These are phyloP conservation scores for Delphinus delphis DNA, from an alignment of 2,113 vertebrate species.

Conservation along the genomic window DNA sequence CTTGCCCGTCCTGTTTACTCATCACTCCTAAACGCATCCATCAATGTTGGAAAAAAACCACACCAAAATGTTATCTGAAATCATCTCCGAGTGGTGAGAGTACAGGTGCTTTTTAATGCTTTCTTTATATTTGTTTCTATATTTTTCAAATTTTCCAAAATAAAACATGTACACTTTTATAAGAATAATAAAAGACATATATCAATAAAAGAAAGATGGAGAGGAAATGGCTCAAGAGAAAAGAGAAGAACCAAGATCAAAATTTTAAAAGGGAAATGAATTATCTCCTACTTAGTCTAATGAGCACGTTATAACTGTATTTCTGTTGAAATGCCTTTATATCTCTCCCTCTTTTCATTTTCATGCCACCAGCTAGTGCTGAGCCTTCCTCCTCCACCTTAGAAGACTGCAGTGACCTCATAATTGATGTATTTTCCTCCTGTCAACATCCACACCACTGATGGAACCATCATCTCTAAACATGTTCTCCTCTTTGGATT, in stretches of 20 bases:
- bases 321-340: background rate
- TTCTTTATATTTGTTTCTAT: background rate
- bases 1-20: background rate
- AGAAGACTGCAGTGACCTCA: conserved; percentile 8
- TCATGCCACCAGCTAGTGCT: background rate
- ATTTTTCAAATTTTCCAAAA: conserved; percentile 23
- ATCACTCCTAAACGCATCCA: background rate
- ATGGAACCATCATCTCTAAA: background rate
- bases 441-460: background rate
- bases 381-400: background rate
- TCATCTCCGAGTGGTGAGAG: background rate
- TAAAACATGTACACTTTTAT: background rate
- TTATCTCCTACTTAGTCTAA: background rate
- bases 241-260: background rate
- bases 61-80: background rate
- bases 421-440: background rate
- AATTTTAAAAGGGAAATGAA: background rate
- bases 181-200: background rate
- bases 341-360: background rate
- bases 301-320: background rate
- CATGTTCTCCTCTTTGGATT: background rate
- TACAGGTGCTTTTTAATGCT: background rate
- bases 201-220: background rate
- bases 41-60: background rate
- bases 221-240: conserved; percentile 25